Percentiles rank a stretch among this genome's conserved stretches.
Conservation (phyloP, 2,888 invertebrate genomes). For the Heliconius hortense region DNA sequence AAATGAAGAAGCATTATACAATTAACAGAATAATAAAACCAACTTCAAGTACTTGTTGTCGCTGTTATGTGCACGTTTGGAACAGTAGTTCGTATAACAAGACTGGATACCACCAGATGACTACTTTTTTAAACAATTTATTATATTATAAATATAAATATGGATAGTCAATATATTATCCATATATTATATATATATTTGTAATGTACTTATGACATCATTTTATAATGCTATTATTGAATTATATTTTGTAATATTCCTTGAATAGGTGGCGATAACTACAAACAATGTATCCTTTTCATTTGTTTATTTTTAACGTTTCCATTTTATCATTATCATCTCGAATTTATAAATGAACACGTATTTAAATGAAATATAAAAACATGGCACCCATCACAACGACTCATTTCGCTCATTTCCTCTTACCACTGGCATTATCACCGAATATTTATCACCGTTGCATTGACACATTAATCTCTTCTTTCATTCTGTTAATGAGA, state of each 20-base stretch:
- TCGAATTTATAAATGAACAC: not conserved
- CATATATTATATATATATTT: not conserved
- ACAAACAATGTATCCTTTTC: conserved; percentile 1
- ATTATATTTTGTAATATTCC: not conserved
- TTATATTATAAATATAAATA: not conserved
- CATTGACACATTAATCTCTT: not conserved
- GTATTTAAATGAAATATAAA: not conserved
- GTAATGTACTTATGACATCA: not conserved
- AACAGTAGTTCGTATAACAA: conserved; percentile 1
- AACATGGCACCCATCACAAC: not conserved
- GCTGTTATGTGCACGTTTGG: not conserved
- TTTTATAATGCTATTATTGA: too few relatives aligned
- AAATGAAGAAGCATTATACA: not conserved
- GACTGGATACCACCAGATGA: not conserved
- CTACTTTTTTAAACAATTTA: not conserved
- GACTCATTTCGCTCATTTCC: not conserved
- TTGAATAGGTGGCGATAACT: not conserved
- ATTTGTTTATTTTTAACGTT: not conserved
- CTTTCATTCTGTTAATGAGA: not conserved
- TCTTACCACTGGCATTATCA: not conserved
- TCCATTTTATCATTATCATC: not conserved
- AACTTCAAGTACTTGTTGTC: not conserved
- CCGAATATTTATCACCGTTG: not conserved
- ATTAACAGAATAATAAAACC: not conserved
- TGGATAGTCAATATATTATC: not conserved